A percentile compares a stretch with the other conserved stretches of the same genome.
Evolutionary conservation across 2,113 vertebrate genomes (phyloP).

Genomic region (Tinamus guttatus): DNA sequence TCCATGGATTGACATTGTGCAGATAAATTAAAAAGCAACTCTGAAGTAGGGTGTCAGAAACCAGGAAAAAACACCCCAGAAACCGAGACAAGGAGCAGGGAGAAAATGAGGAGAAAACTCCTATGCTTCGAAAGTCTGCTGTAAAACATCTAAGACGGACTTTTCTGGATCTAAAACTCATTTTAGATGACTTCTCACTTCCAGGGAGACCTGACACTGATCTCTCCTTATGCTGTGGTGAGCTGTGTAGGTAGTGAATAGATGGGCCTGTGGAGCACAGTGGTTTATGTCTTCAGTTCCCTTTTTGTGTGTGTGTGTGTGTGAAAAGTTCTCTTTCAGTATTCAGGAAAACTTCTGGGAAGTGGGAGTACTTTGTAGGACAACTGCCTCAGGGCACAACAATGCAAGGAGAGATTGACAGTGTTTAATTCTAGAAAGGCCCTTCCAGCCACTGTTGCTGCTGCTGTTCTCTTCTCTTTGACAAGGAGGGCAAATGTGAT

Average conservation of each 20-base stretch:
- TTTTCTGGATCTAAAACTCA: neutral
- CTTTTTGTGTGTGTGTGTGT: neutral
- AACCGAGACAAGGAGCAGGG: neutral
- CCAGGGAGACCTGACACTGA: neutral
- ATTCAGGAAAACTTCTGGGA: conserved; percentile 15
- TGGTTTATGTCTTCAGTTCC: neutral
- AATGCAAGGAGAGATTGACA: conserved; percentile 31
- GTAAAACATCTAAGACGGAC: neutral
- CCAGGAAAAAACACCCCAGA: neutral
- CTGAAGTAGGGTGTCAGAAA: neutral
- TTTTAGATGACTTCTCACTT: neutral
- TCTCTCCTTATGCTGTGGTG: neutral
- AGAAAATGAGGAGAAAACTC: neutral
- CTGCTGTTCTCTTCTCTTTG: conserved; percentile 32
- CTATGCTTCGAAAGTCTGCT: neutral
- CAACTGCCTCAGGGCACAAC: neutral
- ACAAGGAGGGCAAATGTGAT: conserved; percentile 23
- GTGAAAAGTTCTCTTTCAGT: neutral
- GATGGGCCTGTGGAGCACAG: neutral
- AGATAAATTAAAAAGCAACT: neutral
- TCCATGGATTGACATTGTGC: neutral
- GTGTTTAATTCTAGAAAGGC: conserved; percentile 35
- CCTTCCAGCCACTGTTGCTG: conserved; percentile 36
- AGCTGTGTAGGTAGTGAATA: neutral
- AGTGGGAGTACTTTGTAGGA: conserved; percentile 13